These are phyloP conservation scores for Gallinago nigripennis DNA, from an alignment of 2,797 vertebrate genomes.

Conservation along the genomic window DNA sequence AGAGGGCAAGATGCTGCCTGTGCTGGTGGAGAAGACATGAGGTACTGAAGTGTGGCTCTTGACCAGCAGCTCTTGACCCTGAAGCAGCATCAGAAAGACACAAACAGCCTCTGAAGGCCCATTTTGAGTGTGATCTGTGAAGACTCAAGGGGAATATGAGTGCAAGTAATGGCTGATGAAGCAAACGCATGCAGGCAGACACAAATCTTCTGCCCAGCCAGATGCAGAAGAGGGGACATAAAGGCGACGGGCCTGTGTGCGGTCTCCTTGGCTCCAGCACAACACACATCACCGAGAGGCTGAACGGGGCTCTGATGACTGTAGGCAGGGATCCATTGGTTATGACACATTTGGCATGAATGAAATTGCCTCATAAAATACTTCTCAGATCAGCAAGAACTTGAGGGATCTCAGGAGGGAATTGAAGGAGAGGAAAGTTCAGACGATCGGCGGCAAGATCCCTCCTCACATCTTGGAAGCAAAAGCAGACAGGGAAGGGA, in stretches of 20 bases:
- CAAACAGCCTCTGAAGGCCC: not conserved
- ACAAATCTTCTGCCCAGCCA: not conserved
- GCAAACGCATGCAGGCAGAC: accelerated
- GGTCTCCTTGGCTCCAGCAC: constrained; percentile 27
- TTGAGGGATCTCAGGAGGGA: constrained; percentile 27
- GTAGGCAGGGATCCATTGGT: constrained; percentile 50
- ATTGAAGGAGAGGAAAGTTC: constrained; percentile 44
- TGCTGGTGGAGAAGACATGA: not conserved
- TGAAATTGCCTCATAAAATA: constrained; percentile 33
- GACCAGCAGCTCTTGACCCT: not conserved
- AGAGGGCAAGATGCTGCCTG: not conserved
- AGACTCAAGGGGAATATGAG: not conserved
- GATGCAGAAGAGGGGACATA: constrained; percentile 17
- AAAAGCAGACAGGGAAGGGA: not conserved
- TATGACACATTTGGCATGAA: constrained; percentile 62
- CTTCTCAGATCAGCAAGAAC: constrained; percentile 50
- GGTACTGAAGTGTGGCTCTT: not conserved
- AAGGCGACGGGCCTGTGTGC: not conserved
- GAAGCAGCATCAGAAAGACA: not conserved
- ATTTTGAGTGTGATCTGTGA: not conserved
- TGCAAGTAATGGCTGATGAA: accelerated
- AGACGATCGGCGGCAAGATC: accelerated
- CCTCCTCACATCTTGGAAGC: not conserved
- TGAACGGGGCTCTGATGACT: constrained; percentile 3
- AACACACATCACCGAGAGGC: not conserved